A percentile compares a stretch with the other conserved stretches of the same genome.
phyloP scores from a whole-genome alignment of 2,888 invertebrate genomes.

The Homarus gammarus region DNA sequence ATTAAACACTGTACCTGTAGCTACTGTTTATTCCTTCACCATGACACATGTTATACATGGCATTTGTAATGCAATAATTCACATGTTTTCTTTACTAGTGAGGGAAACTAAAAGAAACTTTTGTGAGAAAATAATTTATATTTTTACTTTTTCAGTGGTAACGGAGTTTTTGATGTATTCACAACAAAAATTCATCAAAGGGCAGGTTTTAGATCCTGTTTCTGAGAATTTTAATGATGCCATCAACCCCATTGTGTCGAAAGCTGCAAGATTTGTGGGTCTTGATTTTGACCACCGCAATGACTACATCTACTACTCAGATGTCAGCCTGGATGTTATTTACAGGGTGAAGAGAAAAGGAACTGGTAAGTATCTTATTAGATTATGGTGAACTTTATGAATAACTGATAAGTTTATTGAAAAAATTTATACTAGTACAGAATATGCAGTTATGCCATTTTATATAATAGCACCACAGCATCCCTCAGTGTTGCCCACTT shows the following conservation, averaged over 20 bases:
- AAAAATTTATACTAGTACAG: too few relatives aligned
- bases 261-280: constrained; percentile 95
- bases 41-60: too few relatives aligned
- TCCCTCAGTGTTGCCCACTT: too few relatives aligned
- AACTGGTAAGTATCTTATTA: constrained; percentile 78
- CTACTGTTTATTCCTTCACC: too few relatives aligned
- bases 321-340: constrained; percentile 96
- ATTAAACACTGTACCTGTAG: too few relatives aligned
- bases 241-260: constrained; percentile 94
- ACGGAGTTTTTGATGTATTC: constrained; percentile 96
- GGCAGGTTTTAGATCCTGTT: constrained; percentile 90
- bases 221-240: constrained; percentile 96
- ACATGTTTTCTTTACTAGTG: too few relatives aligned
- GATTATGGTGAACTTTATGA: not conserved
- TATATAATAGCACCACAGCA: too few relatives aligned
- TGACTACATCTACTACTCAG: constrained; percentile 97
- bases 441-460: too few relatives aligned
- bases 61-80: too few relatives aligned
- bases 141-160: constrained; percentile 81
- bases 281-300: constrained; percentile 95
- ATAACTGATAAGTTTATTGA: not conserved
- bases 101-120: not conserved
- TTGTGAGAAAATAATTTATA: not conserved
- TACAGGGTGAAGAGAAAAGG: constrained; percentile 83
- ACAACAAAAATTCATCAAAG: constrained; percentile 96